These are phyloP conservation scores for Brachymystax lenok DNA, from an alignment of 2,797 vertebrate genomes.

Conservation along the genomic window DNA sequence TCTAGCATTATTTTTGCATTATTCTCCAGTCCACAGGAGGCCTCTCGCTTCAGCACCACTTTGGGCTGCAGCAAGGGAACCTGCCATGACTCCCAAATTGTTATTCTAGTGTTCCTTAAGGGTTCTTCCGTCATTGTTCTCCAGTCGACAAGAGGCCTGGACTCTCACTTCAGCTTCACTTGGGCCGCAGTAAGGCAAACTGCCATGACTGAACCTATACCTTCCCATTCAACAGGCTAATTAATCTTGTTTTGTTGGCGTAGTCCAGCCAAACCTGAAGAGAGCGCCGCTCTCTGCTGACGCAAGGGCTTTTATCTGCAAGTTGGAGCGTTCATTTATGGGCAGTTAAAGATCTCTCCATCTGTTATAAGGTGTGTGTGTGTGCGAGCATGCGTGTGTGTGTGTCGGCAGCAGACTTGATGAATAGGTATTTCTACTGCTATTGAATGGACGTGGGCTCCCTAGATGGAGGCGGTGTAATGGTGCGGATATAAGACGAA, in stretches of 20 bases:
- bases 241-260: conserved; percentile 83
- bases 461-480: conserved; percentile 66
- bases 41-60: background rate
- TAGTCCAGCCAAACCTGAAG: conserved; percentile 69
- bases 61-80: background rate
- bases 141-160: conserved; percentile 13
- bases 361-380: conserved; percentile 64
- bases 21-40: conserved; percentile 45
- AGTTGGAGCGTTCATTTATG: conserved; percentile 73
- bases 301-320: conserved; percentile 69
- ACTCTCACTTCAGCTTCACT: conserved; percentile 39
- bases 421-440: conserved; percentile 72
- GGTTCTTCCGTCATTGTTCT: background rate
- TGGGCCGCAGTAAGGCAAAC: conserved; percentile 62
- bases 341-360: conserved; percentile 76
- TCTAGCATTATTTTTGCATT: conserved; percentile 28
- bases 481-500: conserved; percentile 63
- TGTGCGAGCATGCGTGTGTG: background rate
- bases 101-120: background rate
- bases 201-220: conserved; percentile 61
- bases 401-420: conserved; percentile 40
- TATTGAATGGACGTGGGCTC: conserved; percentile 57
- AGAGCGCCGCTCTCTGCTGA: conserved; percentile 72
- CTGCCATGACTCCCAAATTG: background rate
- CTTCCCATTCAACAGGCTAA: conserved; percentile 79